These are phyloP conservation scores for Melanotaenia maccullochi DNA, from an alignment of 2,797 vertebrate species.

Conservation along the genomic window DNA sequence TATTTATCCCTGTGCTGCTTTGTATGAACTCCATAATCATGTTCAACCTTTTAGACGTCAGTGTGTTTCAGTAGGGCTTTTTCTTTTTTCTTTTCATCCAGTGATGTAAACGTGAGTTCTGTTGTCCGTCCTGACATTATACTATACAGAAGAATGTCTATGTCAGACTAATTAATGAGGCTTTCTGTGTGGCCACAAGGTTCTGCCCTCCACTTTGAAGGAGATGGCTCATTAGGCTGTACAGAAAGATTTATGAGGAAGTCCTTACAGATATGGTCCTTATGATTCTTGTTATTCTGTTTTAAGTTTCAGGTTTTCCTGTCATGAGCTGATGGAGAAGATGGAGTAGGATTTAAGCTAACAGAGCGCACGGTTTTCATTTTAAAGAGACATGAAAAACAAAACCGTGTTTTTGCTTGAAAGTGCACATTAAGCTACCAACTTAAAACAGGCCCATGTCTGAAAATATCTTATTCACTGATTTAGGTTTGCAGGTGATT, in stretches of 20 bases:
- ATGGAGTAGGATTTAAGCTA: too few species aligned
- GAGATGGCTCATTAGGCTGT: conserved; percentile 53
- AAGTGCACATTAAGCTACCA: too few species aligned
- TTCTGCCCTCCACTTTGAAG: conserved; percentile 20
- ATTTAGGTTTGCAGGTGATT: too few species aligned
- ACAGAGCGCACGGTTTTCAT: too few species aligned
- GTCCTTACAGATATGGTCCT: conserved; percentile 35
- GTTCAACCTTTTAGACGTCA: conserved; percentile 9
- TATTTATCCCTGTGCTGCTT: background rate
- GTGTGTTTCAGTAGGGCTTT: conserved; percentile 6
- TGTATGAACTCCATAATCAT: background rate
- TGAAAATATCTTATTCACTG: too few species aligned
- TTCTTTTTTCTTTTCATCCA: background rate
- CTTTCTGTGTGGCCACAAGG: conserved; percentile 41
- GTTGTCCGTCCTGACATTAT: conserved; percentile 39
- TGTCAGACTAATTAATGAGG: conserved; percentile 52
- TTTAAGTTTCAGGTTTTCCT: background rate
- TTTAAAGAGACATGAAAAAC: too few species aligned
- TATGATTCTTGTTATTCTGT: conserved; percentile 21
- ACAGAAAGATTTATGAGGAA: conserved; percentile 25
- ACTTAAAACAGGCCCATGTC: too few species aligned
- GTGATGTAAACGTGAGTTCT: background rate
- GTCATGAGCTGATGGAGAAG: too few species aligned
- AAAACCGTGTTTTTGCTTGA: too few species aligned
- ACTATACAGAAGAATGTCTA: conserved; percentile 24